Evolutionary conservation across 2,888 invertebrate species (phyloP).

Genomic region (Cephus nigrinus): DNA sequence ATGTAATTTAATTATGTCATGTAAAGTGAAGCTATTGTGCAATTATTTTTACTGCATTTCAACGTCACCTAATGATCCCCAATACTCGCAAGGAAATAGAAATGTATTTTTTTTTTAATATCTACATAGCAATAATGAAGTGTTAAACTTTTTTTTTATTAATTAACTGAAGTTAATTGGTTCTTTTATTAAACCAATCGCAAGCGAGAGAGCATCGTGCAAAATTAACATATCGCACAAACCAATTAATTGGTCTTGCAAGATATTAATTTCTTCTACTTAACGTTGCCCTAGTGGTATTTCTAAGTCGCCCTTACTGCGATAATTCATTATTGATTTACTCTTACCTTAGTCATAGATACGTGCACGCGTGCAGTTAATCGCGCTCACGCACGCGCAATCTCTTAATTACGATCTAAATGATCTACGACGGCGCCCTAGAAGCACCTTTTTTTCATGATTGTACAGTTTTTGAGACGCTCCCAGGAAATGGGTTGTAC

Average conservation of each 20-base stretch:
- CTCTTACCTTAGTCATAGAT: conserved; percentile 4
- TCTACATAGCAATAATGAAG: not conserved
- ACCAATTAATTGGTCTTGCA: conserved; percentile 19
- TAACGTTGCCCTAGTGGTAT: conserved; percentile 1
- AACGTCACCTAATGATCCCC: not conserved
- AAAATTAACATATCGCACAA: conserved; percentile 21
- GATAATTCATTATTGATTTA: conserved; percentile 18
- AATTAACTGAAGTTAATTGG: not conserved
- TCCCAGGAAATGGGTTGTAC: conserved; percentile 26
- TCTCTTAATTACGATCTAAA: conserved; percentile 14
- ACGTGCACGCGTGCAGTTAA: not conserved
- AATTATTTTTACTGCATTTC: not conserved
- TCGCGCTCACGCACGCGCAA: not conserved
- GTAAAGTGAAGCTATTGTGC: not conserved
- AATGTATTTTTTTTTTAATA: not conserved
- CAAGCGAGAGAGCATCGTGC: conserved; percentile 22
- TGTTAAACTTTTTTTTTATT: not conserved
- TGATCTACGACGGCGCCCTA: conserved; percentile 21
- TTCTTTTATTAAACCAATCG: not conserved
- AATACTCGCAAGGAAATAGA: not conserved
- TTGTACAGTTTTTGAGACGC: conserved; percentile 40
- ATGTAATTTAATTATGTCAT: not conserved
- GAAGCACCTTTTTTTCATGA: conserved; percentile 30
- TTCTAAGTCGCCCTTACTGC: conserved; percentile 13
- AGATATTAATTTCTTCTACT: conserved; percentile 8